Percentiles rank a stretch among this genome's conserved stretches.
These are phyloP conservation scores for Nephila pilipes DNA, from an alignment of 1,140 invertebrate species.

Conservation along the genomic window DNA sequence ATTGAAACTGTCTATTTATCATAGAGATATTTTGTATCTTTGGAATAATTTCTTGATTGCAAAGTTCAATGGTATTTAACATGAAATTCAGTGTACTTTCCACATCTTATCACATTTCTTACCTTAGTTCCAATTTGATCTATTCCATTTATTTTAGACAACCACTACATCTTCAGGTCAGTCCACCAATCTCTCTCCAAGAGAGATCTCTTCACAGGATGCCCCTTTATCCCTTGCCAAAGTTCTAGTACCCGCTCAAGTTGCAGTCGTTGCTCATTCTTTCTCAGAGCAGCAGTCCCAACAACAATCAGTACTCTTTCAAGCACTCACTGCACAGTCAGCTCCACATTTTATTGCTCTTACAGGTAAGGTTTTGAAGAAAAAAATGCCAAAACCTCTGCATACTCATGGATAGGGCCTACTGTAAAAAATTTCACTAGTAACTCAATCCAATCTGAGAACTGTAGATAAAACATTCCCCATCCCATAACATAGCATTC, in stretches of 20 bases:
- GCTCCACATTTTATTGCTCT: conserved; percentile 68
- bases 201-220: conserved; percentile 8
- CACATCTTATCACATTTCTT: too few species aligned
- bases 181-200: not conserved
- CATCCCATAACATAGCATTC: too few species aligned
- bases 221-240: conserved; percentile 45
- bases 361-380: conserved; percentile 67
- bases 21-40: too few species aligned
- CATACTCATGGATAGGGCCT: too few species aligned
- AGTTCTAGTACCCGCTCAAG: conserved; percentile 62
- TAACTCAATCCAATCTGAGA: too few species aligned
- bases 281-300: conserved; percentile 64
- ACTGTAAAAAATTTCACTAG: too few species aligned
- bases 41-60: too few species aligned
- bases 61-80: too few species aligned
- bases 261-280: conserved; percentile 67
- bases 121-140: not conserved
- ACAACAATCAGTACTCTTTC: conserved; percentile 67
- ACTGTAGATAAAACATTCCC: too few species aligned
- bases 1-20: too few species aligned
- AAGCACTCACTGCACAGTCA: conserved; percentile 64
- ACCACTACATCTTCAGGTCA: conserved; percentile 1
- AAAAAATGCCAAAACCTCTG: too few species aligned
- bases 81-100: too few species aligned
- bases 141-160: not conserved